A percentile compares a stretch with the other conserved stretches of the same genome.
Evolutionary conservation across 2,888 invertebrate genomes (phyloP).

Genomic region (Cybosia mesomella): DNA sequence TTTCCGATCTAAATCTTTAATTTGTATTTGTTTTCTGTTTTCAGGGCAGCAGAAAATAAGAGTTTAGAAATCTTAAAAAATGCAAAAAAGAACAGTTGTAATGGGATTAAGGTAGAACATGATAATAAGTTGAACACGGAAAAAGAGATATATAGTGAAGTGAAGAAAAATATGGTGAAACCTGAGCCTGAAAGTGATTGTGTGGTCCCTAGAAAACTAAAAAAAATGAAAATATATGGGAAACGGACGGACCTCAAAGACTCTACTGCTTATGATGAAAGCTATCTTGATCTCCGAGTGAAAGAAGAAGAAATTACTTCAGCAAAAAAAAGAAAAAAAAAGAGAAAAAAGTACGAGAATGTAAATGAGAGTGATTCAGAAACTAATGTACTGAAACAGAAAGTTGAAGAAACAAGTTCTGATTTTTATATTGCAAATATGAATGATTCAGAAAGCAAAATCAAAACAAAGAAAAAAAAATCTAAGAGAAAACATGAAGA

Average conservation of each 20-base stretch:
- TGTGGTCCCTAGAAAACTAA: constrained; percentile 52
- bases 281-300: constrained; percentile 61
- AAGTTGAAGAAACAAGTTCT: constrained; percentile 15
- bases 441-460: constrained; percentile 32
- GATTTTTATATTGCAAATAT: constrained; percentile 1
- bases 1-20: no score
- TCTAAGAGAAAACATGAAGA: constrained; percentile 44
- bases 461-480: constrained; percentile 55
- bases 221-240: constrained; percentile 39
- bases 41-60: constrained; percentile 32
- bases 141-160: constrained; percentile 34
- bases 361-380: constrained; percentile 19
- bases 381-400: constrained; percentile 24
- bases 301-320: constrained; percentile 57
- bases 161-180: constrained; percentile 53
- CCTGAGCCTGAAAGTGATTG: constrained; percentile 64
- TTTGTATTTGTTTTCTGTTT: constrained; percentile 16
- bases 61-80: constrained; percentile 35
- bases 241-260: constrained; percentile 27
- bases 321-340: constrained; percentile 34
- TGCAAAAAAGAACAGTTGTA: constrained; percentile 34
- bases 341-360: constrained; percentile 30
- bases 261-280: constrained; percentile 51
- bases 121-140: constrained; percentile 21
- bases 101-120: constrained; percentile 8